These are phyloP conservation scores for Anadara kagoshimensis DNA, from an alignment of 1,140 invertebrate genomes.

Conservation along the genomic window DNA sequence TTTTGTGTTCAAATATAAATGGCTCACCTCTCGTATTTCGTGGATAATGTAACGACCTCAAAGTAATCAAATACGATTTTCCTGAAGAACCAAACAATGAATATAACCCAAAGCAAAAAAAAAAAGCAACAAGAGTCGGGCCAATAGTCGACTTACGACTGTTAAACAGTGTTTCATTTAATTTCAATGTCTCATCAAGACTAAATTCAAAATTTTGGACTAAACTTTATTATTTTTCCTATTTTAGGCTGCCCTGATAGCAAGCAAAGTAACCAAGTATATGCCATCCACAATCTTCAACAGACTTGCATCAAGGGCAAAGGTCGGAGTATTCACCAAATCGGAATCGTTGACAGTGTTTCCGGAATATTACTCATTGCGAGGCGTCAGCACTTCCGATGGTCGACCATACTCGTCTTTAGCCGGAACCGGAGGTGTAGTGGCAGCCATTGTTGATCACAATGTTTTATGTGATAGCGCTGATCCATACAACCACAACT, in stretches of 20 bases:
- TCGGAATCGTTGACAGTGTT: slow-evolving; percentile 37
- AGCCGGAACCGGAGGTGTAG: slow-evolving; percentile 46
- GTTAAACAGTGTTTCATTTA: too few relatives aligned
- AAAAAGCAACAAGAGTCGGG: too few relatives aligned
- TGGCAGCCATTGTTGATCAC: slow-evolving; percentile 50
- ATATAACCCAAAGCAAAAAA: too few relatives aligned
- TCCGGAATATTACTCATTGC: slow-evolving; percentile 34
- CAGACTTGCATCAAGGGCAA: slow-evolving; percentile 10
- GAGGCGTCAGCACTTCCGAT: slow-evolving; percentile 54
- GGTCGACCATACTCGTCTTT: slow-evolving; percentile 52
- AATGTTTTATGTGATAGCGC: slow-evolving; percentile 56
- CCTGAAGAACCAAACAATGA: too few relatives aligned
- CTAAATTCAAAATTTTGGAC: too few relatives aligned
- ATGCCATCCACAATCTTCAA: slow-evolving; percentile 40
- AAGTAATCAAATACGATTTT: too few relatives aligned
- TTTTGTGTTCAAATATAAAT: too few relatives aligned
- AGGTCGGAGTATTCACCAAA: slow-evolving; percentile 40
- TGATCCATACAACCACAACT: slow-evolving; percentile 56
- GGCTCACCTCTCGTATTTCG: too few relatives aligned
- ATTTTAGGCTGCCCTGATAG: slow-evolving; percentile 38
- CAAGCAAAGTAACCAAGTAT: slow-evolving; percentile 38
- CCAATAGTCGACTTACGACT: too few relatives aligned
- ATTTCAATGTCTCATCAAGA: too few relatives aligned
- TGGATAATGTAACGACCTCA: too few relatives aligned
- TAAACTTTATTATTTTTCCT: too few relatives aligned